These are phyloP conservation scores for Liasis olivaceus DNA, from an alignment of 2,797 vertebrate genomes.

Conservation along the genomic window DNA sequence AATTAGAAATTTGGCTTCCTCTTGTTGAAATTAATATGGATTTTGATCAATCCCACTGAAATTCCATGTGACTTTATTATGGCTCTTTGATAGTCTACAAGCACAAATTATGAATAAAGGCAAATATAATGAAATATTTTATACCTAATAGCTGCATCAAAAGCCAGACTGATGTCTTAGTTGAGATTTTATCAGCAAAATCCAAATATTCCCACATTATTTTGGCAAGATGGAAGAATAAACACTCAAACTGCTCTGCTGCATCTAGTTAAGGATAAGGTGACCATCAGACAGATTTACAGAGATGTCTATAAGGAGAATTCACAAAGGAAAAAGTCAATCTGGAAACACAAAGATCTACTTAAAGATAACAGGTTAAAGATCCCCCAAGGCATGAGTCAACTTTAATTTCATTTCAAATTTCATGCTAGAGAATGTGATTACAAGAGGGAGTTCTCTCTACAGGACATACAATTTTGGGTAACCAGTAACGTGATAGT, in stretches of 20 bases:
- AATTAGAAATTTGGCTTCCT: too few species aligned
- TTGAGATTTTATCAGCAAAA: not conserved
- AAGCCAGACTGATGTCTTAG: not conserved
- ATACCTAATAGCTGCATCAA: not conserved
- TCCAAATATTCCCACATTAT: not conserved
- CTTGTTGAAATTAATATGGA: not conserved
- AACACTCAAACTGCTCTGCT: not conserved
- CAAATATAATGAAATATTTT: not conserved
- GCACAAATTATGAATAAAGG: not conserved
- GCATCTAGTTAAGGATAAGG: not conserved
- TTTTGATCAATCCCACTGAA: not conserved
- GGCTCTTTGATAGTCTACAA: not conserved
- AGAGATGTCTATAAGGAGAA: not conserved
- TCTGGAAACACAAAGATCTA: not conserved
- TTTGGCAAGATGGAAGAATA: not conserved
- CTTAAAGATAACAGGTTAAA: not conserved
- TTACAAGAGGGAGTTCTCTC: not conserved
- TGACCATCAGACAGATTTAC: not conserved
- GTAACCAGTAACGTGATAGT: not conserved
- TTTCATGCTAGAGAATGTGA: not conserved
- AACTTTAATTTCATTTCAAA: not conserved
- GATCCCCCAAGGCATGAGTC: not conserved
- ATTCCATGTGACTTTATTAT: not conserved
- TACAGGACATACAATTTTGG: not conserved
- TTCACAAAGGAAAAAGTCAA: not conserved